A percentile compares a stretch with the other conserved stretches of the same genome.
Evolutionary conservation across 2,797 vertebrate species (phyloP).

Genomic region (Danio tinwini): DNA sequence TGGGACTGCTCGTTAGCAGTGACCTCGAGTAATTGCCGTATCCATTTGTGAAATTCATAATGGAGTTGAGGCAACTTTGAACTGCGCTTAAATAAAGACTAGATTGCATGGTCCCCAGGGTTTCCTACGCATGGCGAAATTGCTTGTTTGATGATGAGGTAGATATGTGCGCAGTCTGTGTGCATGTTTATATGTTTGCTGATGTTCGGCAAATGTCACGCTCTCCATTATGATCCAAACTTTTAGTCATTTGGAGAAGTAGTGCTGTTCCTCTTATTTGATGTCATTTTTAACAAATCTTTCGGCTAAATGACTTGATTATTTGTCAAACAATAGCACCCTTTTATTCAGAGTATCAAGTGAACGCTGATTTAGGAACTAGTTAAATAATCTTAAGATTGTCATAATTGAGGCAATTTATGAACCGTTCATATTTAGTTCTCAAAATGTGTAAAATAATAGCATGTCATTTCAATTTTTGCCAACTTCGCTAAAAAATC

Average conservation of each 20-base stretch:
- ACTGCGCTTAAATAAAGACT: conserved; percentile 72
- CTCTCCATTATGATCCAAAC: conserved; percentile 44
- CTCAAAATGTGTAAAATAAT: background rate
- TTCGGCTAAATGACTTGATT: background rate
- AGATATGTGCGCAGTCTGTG: conserved; percentile 31
- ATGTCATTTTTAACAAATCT: conserved; percentile 40
- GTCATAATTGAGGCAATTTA: background rate
- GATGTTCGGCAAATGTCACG: conserved; percentile 34
- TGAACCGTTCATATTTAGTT: background rate
- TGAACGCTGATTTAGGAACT: conserved; percentile 22
- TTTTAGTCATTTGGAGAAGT: conserved; percentile 56
- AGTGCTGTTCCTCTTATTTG: conserved; percentile 18
- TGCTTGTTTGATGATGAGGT: conserved; percentile 57
- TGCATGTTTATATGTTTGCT: conserved; percentile 45
- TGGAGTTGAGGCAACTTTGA: conserved; percentile 76
- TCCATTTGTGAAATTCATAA: conserved; percentile 85
- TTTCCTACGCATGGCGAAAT: conserved; percentile 64
- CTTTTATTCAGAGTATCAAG: conserved; percentile 4
- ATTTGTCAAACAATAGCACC: conserved; percentile 8
- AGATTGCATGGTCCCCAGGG: conserved; percentile 71
- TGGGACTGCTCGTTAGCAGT: conserved; percentile 75
- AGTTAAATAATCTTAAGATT: conserved; percentile 13
- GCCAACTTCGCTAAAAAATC: too few relatives aligned
- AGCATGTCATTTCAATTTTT: too few relatives aligned
- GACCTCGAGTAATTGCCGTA: conserved; percentile 82